These are phyloP conservation scores for Diplolepis rosae DNA, from an alignment of 2,888 invertebrate genomes.

Conservation along the genomic window DNA sequence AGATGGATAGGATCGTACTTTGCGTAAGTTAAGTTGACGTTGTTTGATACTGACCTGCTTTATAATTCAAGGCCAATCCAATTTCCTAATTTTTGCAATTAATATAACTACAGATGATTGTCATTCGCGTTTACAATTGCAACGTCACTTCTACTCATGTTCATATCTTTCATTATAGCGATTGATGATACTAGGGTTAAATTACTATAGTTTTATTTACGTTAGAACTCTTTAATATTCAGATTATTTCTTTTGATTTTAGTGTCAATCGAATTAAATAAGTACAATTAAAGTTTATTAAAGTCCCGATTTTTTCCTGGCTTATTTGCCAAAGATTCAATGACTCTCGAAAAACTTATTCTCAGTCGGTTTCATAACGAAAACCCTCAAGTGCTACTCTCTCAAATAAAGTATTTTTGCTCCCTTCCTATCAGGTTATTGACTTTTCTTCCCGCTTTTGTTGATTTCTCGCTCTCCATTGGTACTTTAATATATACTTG, in stretches of 20 bases:
- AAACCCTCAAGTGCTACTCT: conserved; percentile 9
- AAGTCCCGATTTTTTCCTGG: background rate
- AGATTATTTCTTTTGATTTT: background rate
- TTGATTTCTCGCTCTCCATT: background rate
- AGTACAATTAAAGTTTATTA: background rate
- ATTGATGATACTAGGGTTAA: background rate
- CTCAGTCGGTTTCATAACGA: conserved; percentile 7
- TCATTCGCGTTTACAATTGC: conserved; percentile 23
- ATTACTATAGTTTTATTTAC: background rate
- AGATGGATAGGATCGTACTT: background rate
- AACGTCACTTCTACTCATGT: background rate
- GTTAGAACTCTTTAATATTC: background rate
- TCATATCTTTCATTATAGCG: background rate
- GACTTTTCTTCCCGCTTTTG: conserved; percentile 2
- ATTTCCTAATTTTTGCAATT: conserved; percentile 62
- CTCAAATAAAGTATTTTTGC: conserved; percentile 23
- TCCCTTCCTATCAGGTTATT: conserved; percentile 11
- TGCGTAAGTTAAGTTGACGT: conserved; percentile 19
- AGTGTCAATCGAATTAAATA: background rate
- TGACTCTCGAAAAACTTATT: background rate
- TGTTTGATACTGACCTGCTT: conserved; percentile 40
- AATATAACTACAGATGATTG: conserved; percentile 45
- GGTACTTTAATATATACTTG: background rate
- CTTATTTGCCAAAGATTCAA: conserved; percentile 7
- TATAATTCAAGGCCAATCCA: conserved; percentile 58